Evolutionary conservation across 2,888 invertebrate species (phyloP).

Genomic region (Deilephila elpenor): DNA sequence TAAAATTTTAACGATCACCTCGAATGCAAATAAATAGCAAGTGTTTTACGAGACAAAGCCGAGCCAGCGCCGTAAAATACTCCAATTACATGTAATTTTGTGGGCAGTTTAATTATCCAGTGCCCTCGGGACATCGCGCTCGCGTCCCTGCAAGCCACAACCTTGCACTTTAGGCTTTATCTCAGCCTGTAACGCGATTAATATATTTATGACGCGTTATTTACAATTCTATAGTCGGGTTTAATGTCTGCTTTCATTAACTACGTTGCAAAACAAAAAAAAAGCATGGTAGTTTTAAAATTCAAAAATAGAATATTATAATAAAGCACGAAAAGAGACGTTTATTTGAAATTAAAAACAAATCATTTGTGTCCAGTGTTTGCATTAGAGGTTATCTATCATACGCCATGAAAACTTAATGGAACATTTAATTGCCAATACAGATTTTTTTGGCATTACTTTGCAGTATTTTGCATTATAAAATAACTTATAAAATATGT

Average conservation of each 20-base stretch:
- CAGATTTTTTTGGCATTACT: not conserved
- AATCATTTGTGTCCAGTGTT: too few relatives aligned
- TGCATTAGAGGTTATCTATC: too few relatives aligned
- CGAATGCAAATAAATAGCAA: slow-evolving; percentile 44
- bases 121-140: slow-evolving; percentile 54
- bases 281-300: too few relatives aligned
- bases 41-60: slow-evolving; percentile 49
- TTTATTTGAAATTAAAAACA: too few relatives aligned
- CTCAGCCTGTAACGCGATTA: not conserved
- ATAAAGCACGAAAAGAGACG: too few relatives aligned
- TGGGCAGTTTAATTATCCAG: slow-evolving; percentile 64
- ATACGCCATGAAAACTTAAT: not conserved
- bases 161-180: not conserved
- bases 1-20: slow-evolving; percentile 25
- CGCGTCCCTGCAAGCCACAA: not conserved
- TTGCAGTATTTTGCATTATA: not conserved
- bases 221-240: not conserved
- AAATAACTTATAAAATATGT: not conserved
- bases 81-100: slow-evolving; percentile 65
- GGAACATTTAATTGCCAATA: not conserved
- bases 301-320: too few relatives aligned
- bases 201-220: not conserved
- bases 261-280: not conserved
- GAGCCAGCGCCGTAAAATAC: slow-evolving; percentile 54
- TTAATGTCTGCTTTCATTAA: not conserved